Conservation (phyloP, 2,113 vertebrate genomes). For the Cariama cristata region DNA sequence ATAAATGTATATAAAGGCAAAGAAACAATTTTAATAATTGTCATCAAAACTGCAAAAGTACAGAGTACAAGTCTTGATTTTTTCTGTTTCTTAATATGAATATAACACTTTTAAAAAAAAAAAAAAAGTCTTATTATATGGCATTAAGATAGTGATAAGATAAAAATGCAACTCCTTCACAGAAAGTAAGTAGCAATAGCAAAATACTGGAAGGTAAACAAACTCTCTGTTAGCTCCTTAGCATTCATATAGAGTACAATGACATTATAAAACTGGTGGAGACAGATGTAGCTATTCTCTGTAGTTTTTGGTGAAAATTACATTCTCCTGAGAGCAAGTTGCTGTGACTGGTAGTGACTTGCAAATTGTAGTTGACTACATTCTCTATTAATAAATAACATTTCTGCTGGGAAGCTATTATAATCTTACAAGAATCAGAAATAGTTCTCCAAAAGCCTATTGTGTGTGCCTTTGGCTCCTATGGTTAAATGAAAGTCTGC, state of each 20-base stretch:
- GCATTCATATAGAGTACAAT: neutral
- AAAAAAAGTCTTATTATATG: neutral
- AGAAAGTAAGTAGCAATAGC: neutral
- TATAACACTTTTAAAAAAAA: neutral
- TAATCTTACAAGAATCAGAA: neutral
- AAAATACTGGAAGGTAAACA: neutral
- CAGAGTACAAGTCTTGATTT: neutral
- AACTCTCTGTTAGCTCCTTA: neutral
- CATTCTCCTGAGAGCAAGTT: neutral
- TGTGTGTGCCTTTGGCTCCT: neutral
- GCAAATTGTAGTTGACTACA: neutral
- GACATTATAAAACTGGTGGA: neutral
- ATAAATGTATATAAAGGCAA: neutral
- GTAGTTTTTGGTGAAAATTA: neutral
- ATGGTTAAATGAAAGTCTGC: neutral
- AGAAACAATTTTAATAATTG: neutral
- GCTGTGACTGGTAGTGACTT: neutral
- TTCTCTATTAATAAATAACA: neutral
- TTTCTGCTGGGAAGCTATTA: neutral
- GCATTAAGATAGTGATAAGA: neutral
- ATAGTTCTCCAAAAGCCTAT: neutral
- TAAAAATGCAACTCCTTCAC: neutral
- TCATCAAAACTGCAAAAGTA: neutral
- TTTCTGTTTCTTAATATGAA: neutral
- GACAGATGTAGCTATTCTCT: neutral